Base-by-base conservation (phyloP, 2,113 vertebrate genomes). In the Rhinogobius similis region DNA sequence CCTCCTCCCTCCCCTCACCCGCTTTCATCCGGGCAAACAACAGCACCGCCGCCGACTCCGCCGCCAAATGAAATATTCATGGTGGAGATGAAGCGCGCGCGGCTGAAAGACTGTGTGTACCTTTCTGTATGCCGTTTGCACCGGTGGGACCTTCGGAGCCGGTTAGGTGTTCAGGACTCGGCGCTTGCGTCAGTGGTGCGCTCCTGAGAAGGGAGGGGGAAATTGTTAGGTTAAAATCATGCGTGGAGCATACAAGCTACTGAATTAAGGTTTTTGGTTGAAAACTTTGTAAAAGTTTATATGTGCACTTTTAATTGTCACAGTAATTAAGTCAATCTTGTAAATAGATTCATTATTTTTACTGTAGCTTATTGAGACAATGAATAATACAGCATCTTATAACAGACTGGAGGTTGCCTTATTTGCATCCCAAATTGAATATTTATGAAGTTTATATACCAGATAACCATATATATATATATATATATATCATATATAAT, bases 21-120 rank as follows among this genome's bases (percentile, higher is more conserved):
- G 27, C 85, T 89, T 88, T 90, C 82, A 84, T 79, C 81, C 85
- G 55, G 75, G 79, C 87, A 85, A 88, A 88, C 82, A 88, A 84
- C 32, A 70, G 76, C 79, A 38, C 39, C 9, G 76, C 84, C 66
- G 52, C 24, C 52, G 75, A 80, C 79, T 87, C 72, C 4, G 12
- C 75, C 43, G 79, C 74, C 8, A 52, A 67, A 89, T 88, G 73
- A 93, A 91, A 90, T 87, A 90, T 89, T 89, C 85, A 90, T 89
- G 64, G 82, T 64, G 20, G 76, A 89, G 85, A 87, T 86, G 65
- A 86, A 88, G 86, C 69, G 20, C 73, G 74, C 24, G 73, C 74
- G 66, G 79, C 78, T 72, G 79, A 82, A 82, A 88, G 83, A 76
- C 67, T 70, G 63, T 29, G 58, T 53, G 82, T 93, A 93, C 92